Percentiles rank a stretch among this genome's conserved stretches.
phyloP scores from a whole-genome alignment of 2,113 vertebrate species.

The Saimiri boliviensis region DNA sequence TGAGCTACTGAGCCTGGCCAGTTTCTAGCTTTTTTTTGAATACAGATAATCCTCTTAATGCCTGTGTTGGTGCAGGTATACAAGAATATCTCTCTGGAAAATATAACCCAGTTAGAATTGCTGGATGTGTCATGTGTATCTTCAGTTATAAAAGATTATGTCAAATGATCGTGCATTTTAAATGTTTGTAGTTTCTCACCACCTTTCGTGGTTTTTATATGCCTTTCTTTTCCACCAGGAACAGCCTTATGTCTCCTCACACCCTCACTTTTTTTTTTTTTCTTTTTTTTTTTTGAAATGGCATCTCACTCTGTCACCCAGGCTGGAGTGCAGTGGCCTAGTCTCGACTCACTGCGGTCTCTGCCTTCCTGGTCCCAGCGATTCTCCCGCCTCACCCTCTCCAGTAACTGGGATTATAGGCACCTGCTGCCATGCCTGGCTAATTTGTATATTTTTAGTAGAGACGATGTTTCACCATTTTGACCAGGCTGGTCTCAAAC shows the following conservation, averaged over 20 bases:
- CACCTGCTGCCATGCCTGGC: too few species aligned
- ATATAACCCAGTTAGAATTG: not conserved
- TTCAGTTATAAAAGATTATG: not conserved
- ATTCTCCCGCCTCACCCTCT: too few species aligned
- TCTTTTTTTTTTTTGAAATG: too few species aligned
- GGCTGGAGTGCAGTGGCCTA: too few species aligned
- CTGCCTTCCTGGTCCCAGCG: too few species aligned
- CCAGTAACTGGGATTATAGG: too few species aligned
- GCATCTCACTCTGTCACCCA: too few species aligned
- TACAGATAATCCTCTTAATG: not conserved
- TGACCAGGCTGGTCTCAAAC: too few species aligned
- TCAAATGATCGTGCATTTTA: not conserved
- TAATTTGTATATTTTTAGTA: too few species aligned
- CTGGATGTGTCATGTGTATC: not conserved
- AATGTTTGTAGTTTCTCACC: not conserved
- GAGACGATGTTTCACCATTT: too few species aligned
- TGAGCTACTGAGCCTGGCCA: too few species aligned
- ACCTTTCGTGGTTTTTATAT: not conserved
- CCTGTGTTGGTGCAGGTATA: not conserved
- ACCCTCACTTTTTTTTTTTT: not conserved
- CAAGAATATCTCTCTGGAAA: not conserved
- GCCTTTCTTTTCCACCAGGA: not conserved
- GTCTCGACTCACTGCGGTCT: too few species aligned
- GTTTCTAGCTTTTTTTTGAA: not conserved
- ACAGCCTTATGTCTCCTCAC: not conserved